A percentile compares a stretch with the other conserved stretches of the same genome.
These are phyloP conservation scores for Cantharis lateralis DNA, from an alignment of 2,888 invertebrate genomes.

Conservation along the genomic window DNA sequence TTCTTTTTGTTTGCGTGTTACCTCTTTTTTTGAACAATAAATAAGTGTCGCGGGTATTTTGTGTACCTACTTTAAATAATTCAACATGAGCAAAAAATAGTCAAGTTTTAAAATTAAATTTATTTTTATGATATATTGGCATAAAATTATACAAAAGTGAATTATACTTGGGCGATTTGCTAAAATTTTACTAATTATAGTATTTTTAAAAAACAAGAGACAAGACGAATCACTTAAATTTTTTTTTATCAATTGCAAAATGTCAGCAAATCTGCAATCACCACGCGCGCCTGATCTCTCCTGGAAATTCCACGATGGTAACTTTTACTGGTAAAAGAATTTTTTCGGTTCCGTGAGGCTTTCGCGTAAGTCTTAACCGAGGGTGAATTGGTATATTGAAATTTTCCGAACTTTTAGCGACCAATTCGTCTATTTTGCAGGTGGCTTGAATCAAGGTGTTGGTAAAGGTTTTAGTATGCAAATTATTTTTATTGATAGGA, in stretches of 20 bases:
- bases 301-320: conserved; percentile 42
- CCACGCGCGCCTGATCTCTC: not conserved
- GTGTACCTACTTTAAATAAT: not conserved
- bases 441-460: conserved; percentile 32
- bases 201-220: not conserved
- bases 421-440: conserved; percentile 49
- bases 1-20: conserved; percentile 12
- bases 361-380: conserved; percentile 53
- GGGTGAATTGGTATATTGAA: conserved; percentile 49
- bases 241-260: not conserved
- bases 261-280: not conserved
- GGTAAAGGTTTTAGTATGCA: conserved; percentile 40
- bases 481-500: conserved; percentile 27
- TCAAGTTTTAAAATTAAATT: not conserved
- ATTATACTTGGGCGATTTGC: not conserved
- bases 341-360: conserved; percentile 53
- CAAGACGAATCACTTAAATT: not conserved
- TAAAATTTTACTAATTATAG: not conserved
- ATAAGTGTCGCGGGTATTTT: not conserved
- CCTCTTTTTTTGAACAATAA: conserved; percentile 2
- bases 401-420: conserved; percentile 41
- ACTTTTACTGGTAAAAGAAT: conserved; percentile 48
- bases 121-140: not conserved
- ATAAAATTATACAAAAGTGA: not conserved
- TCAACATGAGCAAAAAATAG: not conserved